Conservation (phyloP, 2,888 invertebrate species). For the Aplocera efformata region DNA sequence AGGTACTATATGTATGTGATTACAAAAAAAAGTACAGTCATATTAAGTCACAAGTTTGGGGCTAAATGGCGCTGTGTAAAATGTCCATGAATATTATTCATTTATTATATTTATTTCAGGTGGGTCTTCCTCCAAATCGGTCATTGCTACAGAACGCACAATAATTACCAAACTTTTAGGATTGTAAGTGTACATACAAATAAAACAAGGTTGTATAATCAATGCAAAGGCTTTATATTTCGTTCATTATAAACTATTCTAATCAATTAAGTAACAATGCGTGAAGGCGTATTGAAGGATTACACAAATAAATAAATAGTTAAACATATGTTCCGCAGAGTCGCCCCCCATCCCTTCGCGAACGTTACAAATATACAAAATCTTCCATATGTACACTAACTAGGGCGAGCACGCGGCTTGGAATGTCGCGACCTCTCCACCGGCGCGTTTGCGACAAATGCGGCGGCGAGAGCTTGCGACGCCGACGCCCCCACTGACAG, state of each 20-base stretch:
- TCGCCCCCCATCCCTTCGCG: slow-evolving; percentile 31
- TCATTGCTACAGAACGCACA: no score
- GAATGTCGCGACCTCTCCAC: slow-evolving; percentile 36
- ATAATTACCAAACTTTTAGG: no score
- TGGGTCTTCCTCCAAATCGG: no score
- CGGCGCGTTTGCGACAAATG: slow-evolving; percentile 42
- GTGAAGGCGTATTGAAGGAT: slow-evolving; percentile 53
- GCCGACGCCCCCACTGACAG: slow-evolving; percentile 10
- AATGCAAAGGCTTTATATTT: slow-evolving; percentile 76
- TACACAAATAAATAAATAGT: slow-evolving; percentile 47
- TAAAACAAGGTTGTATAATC: slow-evolving; percentile 56
- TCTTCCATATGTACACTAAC: slow-evolving; percentile 35
- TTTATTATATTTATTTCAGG: no score
- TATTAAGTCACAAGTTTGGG: no score
- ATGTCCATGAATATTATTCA: no score
- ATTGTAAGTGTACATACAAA: slow-evolving; percentile 28
- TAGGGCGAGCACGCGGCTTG: slow-evolving; percentile 22
- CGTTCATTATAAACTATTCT: slow-evolving; percentile 70
- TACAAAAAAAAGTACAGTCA: no score
- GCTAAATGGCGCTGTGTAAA: slow-evolving; percentile 1
- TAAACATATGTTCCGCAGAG: slow-evolving; percentile 27
- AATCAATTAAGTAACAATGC: slow-evolving; percentile 76
- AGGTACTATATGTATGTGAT: no score
- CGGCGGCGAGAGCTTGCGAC: slow-evolving; percentile 34
- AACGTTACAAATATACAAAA: slow-evolving; percentile 71